Evolutionary conservation across 1,140 invertebrate species (phyloP), one percentile per base, ranked within the genome.

Genomic region (Xylocopa sonorina): DNA sequence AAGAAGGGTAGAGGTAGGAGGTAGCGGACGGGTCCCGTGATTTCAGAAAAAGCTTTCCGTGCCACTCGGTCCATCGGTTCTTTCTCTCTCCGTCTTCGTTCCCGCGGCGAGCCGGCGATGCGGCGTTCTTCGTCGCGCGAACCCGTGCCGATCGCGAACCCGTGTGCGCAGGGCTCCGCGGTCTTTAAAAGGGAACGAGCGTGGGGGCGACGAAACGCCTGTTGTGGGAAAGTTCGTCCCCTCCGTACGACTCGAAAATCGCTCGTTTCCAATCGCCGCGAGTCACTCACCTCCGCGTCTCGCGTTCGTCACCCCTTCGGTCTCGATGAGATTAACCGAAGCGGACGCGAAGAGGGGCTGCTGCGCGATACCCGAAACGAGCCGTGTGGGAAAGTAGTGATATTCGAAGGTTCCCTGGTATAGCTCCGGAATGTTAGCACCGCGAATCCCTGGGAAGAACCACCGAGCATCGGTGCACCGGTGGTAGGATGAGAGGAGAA

Each of bases 301-400:
- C 18, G n/a, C 34, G 32, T 21, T 12, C 46, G 18, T 7, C 10
- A n/a, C n/a, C 16, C 32, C 27, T 48, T 62, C 46, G 32, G 24
- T 24, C 21, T 21, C 43, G 55, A 68, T 24, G 55, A 62, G 55
- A 32, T 14, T 21, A 34, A 51, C 4, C 9, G 46, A 4, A 32
- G 53, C 21, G 24, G 58, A 38, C 62, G 51, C 18, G 58, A 38
- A 50, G n/a, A n/a, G n/a, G n/a, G n/a, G n/a, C n/a, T n/a, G n/a
- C n/a, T 34, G 78, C 76, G 85, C 58, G 83, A 74, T 87, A 85
- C 81, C 78, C 78, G 75, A 89, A 85, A 87, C 43, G 48, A 78
- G 71, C 83, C 27, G 51, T 90, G 90, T 91, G 89, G 87, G 89
- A 91, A 91, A 89, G 86, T 90, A n/a, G n/a, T 81, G 69, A 81